Conservation (phyloP, 2,113 vertebrate species). For the Ageneiosus marmoratus region DNA sequence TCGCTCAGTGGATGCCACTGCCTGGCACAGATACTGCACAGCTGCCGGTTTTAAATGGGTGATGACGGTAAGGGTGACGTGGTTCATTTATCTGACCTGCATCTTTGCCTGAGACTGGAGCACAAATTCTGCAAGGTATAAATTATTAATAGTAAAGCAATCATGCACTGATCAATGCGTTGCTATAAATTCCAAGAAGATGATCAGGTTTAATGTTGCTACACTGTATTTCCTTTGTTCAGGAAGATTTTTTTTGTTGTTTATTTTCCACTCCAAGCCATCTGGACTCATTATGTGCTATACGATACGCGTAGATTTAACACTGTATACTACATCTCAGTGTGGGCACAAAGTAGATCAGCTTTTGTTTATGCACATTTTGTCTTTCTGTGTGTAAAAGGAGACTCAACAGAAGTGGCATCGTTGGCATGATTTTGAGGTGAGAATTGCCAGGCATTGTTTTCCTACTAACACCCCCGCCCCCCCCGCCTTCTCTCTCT, state of each 20-base stretch:
- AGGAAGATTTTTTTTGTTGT: not conserved
- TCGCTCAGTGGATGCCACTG: conserved; percentile 44
- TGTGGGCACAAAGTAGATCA: not conserved
- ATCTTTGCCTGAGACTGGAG: conserved; percentile 32
- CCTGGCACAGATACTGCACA: conserved; percentile 56
- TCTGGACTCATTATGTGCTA: not conserved
- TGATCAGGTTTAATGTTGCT: not conserved
- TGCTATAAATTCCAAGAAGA: conserved; percentile 61
- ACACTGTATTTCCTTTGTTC: not conserved
- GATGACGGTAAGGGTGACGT: conserved; percentile 35
- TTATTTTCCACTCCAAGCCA: not conserved
- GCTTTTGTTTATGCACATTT: not conserved
- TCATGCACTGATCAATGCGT: conserved; percentile 66
- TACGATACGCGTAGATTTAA: not conserved
- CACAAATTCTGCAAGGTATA: conserved; percentile 66
- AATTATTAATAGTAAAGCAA: conserved; percentile 73
- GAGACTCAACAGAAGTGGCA: not conserved
- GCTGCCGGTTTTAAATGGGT: conserved; percentile 54
- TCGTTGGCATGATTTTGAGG: conserved; percentile 9
- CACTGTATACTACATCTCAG: not conserved
- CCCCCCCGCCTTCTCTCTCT: too few species aligned
- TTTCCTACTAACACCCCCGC: too few species aligned
- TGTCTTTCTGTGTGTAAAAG: not conserved
- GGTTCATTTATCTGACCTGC: conserved; percentile 61
- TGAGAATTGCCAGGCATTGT: conserved; percentile 27